Conservation (phyloP, 2,888 invertebrate genomes). For the Ctena decussata region DNA sequence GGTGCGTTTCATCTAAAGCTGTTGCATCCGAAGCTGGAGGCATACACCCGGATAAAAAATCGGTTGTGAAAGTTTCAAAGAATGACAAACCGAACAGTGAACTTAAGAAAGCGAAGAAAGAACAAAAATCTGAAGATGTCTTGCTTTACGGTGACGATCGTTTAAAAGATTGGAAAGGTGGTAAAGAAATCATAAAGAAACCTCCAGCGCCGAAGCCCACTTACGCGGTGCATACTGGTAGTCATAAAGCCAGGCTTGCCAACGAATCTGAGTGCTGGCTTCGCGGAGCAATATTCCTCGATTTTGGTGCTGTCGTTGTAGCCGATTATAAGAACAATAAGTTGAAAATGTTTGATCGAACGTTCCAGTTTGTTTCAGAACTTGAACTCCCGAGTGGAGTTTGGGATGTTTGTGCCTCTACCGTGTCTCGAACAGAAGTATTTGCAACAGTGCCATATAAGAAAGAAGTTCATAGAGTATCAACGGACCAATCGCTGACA, state of each 20-base stretch:
- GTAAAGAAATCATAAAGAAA: background rate
- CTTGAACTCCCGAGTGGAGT: slow-evolving; percentile 60
- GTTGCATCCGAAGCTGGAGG: background rate
- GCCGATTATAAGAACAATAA: slow-evolving; percentile 70
- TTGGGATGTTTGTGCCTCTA: slow-evolving; percentile 62
- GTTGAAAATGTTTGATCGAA: slow-evolving; percentile 62
- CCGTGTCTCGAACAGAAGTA: slow-evolving; percentile 30
- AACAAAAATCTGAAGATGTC: too few relatives aligned
- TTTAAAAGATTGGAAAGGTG: background rate
- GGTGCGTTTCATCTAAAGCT: background rate
- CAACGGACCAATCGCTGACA: slow-evolving; percentile 19
- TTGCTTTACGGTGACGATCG: too few relatives aligned
- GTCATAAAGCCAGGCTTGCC: slow-evolving; percentile 52
- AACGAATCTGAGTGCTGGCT: slow-evolving; percentile 60
- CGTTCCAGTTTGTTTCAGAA: slow-evolving; percentile 45
- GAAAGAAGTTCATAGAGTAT: slow-evolving; percentile 47
- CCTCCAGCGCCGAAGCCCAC: slow-evolving; percentile 39
- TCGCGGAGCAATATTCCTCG: slow-evolving; percentile 60
- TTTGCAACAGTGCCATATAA: slow-evolving; percentile 60
- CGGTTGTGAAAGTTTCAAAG: background rate
- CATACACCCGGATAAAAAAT: background rate
- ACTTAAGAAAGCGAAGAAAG: background rate
- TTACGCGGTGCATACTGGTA: slow-evolving; percentile 55
- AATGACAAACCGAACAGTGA: background rate
- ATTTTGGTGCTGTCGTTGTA: slow-evolving; percentile 55